Evolutionary conservation across 2,797 vertebrate species (phyloP), one percentile per base, ranked within the genome.

Genomic region (Melanotaenia pygmaea): DNA sequence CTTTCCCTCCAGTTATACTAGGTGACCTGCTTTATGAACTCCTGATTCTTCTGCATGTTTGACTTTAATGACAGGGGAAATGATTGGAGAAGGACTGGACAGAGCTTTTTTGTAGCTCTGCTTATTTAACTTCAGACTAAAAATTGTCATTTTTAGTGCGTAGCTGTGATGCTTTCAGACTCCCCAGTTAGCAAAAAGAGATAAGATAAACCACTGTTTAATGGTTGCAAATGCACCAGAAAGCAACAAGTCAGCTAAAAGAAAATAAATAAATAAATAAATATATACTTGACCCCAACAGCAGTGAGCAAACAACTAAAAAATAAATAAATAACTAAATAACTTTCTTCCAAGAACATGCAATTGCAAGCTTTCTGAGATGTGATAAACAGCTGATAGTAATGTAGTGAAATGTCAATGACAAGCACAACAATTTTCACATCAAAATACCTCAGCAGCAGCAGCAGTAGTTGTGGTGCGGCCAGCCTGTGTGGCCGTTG

Each of bases 401-500:
- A 65, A 72, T 26, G 43, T 24, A 0, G 50, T 34, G 24, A 51
- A 68, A 76, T 18, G 68, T 59, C 45, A 47, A 70, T 67, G 62
- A 73, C 64, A 35, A 56, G 58, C 58, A 30, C 14, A 56, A 26
- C 28, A 28, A 54, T 34, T 13, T 38, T 20, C 18, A 43, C 62
- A 35, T 38, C 8, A 1, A 82, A 87, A 87, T 87, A 87, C 86
- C 87, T 85, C 82, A 35, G 63, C 73, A 59, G 80, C 43, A 56
- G 72, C 28, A 80, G 64, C 5, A 3, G 68, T 12, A 16, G 47
- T 35, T 40, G 72, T 60, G 79, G 72, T 79, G 77, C 83, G 78
- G 80, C 78, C 75, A 58, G 86, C 70, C 80, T 78, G 86, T 78
- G 88, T 43, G 71, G 82, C 79, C 32, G 72, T 89, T 89, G 91